Evolutionary conservation across 2,797 vertebrate species (phyloP).

Genomic region (Garrulus glandarius): DNA sequence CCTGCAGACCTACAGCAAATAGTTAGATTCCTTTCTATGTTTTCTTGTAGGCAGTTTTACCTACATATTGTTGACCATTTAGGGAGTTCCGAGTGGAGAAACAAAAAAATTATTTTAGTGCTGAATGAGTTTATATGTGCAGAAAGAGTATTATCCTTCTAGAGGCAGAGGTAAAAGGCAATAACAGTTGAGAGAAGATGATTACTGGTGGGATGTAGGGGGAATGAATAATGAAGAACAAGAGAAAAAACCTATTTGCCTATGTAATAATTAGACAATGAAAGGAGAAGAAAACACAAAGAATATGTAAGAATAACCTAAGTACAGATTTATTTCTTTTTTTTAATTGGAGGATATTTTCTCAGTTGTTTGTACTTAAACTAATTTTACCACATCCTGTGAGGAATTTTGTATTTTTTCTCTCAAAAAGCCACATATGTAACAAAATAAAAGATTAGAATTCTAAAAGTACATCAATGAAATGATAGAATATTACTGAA

Average conservation of each 20-base stretch:
- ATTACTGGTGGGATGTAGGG: background rate
- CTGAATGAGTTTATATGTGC: background rate
- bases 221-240: background rate
- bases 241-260: background rate
- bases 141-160: background rate
- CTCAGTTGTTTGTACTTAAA: background rate
- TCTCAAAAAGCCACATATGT: background rate
- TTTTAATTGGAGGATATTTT: background rate
- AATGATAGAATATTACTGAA: background rate
- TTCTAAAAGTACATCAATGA: background rate
- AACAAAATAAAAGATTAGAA: background rate
- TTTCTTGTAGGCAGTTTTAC: background rate
- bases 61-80: background rate
- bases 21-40: background rate
- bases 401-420: background rate
- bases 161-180: background rate
- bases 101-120: background rate
- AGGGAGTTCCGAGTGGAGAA: background rate
- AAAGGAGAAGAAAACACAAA: background rate
- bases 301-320: background rate
- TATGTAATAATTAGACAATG: background rate
- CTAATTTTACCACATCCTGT: background rate
- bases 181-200: background rate
- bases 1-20: background rate
- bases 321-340: background rate